A percentile compares a stretch with the other conserved stretches of the same genome.
Evolutionary conservation across 2,888 invertebrate species (phyloP).

Genomic region (Chrysodeixis includens): DNA sequence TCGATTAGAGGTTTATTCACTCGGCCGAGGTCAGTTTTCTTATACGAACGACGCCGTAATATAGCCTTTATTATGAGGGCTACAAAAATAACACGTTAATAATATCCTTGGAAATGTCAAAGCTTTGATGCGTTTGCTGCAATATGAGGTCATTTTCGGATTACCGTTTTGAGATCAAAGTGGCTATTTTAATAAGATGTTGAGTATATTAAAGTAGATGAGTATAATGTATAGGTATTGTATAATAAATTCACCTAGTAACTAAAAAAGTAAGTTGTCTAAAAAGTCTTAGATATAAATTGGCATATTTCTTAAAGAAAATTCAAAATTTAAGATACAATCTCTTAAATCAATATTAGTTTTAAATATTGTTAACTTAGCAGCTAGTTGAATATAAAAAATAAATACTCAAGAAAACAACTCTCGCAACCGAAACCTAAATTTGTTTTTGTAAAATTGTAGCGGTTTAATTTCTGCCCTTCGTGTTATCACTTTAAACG

Average conservation of each 20-base stretch:
- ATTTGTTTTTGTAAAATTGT: no score
- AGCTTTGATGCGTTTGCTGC: slow-evolving; percentile 48
- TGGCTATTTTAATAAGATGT: neutral
- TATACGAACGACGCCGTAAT: slow-evolving; percentile 72
- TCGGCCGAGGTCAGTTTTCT: slow-evolving; percentile 87
- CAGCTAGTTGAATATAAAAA: no score
- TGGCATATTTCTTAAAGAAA: no score
- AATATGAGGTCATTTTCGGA: slow-evolving; percentile 23
- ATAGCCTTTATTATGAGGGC: slow-evolving; percentile 69
- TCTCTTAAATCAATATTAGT: no score
- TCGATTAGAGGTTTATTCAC: slow-evolving; percentile 86
- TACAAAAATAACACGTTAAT: slow-evolving; percentile 66
- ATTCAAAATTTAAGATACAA: no score
- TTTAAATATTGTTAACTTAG: no score
- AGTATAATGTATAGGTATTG: neutral
- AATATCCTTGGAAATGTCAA: slow-evolving; percentile 48
- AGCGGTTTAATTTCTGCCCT: no score
- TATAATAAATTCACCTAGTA: no score
- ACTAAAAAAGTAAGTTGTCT: neutral
- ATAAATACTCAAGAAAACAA: no score
- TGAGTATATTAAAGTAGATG: neutral
- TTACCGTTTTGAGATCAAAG: slow-evolving; percentile 41
- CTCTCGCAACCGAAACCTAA: neutral
- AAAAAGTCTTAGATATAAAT: no score
- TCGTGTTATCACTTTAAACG: no score